These are phyloP conservation scores for Ispidina lecontei DNA, from an alignment of 2,797 vertebrate genomes.

Conservation along the genomic window DNA sequence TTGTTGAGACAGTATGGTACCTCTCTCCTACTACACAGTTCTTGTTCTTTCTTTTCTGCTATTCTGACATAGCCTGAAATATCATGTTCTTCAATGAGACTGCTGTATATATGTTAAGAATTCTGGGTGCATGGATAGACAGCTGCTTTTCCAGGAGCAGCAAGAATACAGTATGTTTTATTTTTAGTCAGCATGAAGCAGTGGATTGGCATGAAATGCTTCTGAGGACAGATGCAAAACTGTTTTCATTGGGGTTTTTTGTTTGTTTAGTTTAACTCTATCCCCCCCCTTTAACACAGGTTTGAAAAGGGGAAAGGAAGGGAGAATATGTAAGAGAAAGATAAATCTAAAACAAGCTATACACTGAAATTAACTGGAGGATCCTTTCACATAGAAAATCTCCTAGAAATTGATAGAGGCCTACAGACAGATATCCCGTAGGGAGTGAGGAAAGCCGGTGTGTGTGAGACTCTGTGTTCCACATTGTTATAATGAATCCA, in stretches of 20 bases:
- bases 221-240: neutral
- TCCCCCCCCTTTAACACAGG: neutral
- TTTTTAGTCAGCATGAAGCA: neutral
- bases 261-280: neutral
- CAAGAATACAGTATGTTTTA: neutral
- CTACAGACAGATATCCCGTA: conserved; percentile 57
- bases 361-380: conserved; percentile 60
- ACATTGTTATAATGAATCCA: conserved; percentile 63
- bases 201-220: neutral
- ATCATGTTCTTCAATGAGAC: neutral
- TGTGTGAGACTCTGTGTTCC: conserved; percentile 52
- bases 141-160: neutral
- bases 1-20: neutral
- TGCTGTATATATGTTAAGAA: neutral
- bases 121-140: neutral
- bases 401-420: conserved; percentile 66
- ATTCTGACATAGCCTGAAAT: neutral
- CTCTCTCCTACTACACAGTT: neutral
- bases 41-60: neutral
- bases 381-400: conserved; percentile 65
- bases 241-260: neutral
- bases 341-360: conserved; percentile 52
- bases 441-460: conserved; percentile 59
- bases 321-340: conserved; percentile 46
- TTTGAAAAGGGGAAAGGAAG: conserved; percentile 32